Base-by-base conservation (phyloP, 2,888 invertebrate genomes). In the Lithophane semibrunnea region DNA sequence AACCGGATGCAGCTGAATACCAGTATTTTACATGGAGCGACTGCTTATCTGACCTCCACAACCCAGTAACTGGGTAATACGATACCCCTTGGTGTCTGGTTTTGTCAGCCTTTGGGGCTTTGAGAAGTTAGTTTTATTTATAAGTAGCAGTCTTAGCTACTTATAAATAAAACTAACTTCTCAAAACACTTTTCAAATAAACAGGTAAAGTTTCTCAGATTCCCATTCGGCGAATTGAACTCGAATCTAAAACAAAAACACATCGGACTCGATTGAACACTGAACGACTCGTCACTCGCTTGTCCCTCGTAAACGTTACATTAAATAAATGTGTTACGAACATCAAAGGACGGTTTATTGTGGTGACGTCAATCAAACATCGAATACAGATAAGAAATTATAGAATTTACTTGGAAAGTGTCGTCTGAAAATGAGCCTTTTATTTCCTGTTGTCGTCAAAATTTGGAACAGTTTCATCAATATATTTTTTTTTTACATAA, bases 271-370 rank as follows among this genome's bases (percentile, higher is more conserved):
- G 72, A 80, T 80, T 75, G 76, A 72, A 80, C 70, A 72, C 29
- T 80, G 81, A 63, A 58, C 60, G 18, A 47, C 37, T 29, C 60
- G 60, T 80, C 68, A 65, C 68, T 68, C 24, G 24, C 12, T 37
- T 47, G 54, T 80, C 0, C 18, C 58, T 82, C 75, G 71, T 71
- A 84, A 75, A 80, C 37, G 63, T 68, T 21, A 18, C 44, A 65
- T 71, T 68, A 84, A 84, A 84, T 75, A 72, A 80, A 82, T 75
- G 65, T 69, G 61, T 82, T 75, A 66, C 52, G 13, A 64, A 80
- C 82, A 70, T 82, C 85, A 82, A 84, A 84, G 76, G 29, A 58
- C 16, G 21, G 61, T 72, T 75, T 80, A 85, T 54, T 72, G 68
- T 72, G 29, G 24, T 84, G 76, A 75, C 72, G 76, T 84, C 81